Evolutionary conservation across 1,140 invertebrate genomes (phyloP).

Genomic region (Drosophila kohkoa): DNA sequence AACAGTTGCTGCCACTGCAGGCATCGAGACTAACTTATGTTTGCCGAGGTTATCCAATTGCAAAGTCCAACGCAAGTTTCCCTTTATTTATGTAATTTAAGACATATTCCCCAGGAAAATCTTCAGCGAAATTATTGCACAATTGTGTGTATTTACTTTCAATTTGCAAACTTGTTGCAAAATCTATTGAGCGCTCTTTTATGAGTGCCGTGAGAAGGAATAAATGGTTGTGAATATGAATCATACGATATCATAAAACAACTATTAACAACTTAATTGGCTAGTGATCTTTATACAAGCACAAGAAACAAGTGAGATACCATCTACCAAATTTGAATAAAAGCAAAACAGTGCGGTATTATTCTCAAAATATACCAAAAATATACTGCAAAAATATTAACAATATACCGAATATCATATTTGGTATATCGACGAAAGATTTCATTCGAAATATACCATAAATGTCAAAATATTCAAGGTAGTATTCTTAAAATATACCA

Average conservation of each 20-base stretch:
- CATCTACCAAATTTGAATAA: too few relatives aligned
- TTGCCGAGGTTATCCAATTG: conserved; percentile 24
- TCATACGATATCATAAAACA: conserved; percentile 1
- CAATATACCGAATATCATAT: too few relatives aligned
- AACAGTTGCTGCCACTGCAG: neutral
- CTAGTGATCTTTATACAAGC: too few relatives aligned
- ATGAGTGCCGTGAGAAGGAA: neutral
- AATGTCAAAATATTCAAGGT: too few relatives aligned
- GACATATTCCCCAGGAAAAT: neutral
- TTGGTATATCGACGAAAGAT: too few relatives aligned
- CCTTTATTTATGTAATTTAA: conserved; percentile 38
- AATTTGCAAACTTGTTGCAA: conserved; percentile 4
- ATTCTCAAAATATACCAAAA: too few relatives aligned
- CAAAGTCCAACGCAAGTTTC: conserved; percentile 18
- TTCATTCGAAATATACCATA: too few relatives aligned
- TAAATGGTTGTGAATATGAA: neutral
- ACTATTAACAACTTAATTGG: conserved; percentile 1
- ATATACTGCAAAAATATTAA: too few relatives aligned
- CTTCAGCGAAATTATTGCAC: neutral
- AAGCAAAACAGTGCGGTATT: too few relatives aligned
- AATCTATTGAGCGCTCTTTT: neutral
- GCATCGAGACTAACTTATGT: conserved; percentile 14
- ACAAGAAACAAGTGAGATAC: too few relatives aligned
- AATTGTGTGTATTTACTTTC: conserved; percentile 3
- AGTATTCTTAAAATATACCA: too few relatives aligned